Conservation (phyloP, 2,797 vertebrate genomes). For the Buceros bicornis region DNA sequence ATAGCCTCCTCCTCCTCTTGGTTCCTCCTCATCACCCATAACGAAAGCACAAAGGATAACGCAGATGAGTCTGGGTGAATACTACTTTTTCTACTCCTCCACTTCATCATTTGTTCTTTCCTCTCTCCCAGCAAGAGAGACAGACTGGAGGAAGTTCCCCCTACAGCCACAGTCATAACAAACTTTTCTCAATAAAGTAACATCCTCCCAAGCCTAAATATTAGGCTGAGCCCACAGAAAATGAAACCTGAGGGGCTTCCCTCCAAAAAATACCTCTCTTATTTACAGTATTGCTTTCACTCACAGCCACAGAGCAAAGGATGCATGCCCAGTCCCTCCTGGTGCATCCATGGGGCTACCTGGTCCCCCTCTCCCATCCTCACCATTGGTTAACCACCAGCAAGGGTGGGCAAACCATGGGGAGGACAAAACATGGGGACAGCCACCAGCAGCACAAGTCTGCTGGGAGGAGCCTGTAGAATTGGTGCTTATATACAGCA, state of each 20-base stretch:
- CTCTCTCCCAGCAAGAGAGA: neutral
- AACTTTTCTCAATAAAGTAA: slow-evolving; percentile 38
- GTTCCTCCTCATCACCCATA: neutral
- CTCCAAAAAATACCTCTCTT: slow-evolving; percentile 18
- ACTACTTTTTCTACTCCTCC: slow-evolving; percentile 7
- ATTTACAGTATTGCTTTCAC: slow-evolving; percentile 70
- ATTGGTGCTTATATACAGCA: neutral
- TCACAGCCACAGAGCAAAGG: neutral
- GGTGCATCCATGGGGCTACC: fast-evolving
- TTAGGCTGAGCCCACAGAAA: slow-evolving; percentile 55
- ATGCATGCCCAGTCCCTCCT: neutral
- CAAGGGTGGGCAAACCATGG: neutral
- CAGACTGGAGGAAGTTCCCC: neutral
- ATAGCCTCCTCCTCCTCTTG: neutral
- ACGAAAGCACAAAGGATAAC: neutral
- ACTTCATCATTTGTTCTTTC: neutral
- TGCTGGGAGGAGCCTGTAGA: neutral
- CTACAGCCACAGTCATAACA: neutral
- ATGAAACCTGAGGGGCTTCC: neutral
- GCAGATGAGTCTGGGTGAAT: slow-evolving; percentile 10
- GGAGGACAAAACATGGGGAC: neutral
- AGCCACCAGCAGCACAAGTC: neutral
- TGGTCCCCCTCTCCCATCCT: neutral
- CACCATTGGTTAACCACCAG: neutral
- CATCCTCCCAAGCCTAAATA: slow-evolving; percentile 62